Base-by-base conservation (phyloP, 1,140 invertebrate species). In the Bathynomus jamesi region DNA sequence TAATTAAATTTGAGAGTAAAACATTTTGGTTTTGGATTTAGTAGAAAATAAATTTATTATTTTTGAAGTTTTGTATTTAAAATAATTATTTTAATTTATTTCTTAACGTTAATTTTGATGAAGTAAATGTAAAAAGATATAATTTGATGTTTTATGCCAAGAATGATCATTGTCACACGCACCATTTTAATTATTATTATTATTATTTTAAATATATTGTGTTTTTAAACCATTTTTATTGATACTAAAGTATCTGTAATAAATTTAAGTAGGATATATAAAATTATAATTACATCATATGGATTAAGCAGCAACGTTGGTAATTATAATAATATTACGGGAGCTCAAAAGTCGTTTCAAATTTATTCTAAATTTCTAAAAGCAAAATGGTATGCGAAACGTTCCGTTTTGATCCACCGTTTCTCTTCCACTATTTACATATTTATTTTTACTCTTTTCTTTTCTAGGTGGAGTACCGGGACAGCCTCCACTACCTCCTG, bases 401-500 rank as follows among this genome's bases (percentile, higher is more conserved):
- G n/a, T 40, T 40, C 17, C 17, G 7, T 63, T 63, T 63, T 28
- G 5, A 10, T 63, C 21, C 21, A 10, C 21, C 11, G 7, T 24
- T 63, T 63, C 21, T 63, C 21, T 28, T 63, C 11, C 21, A 8
- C 11, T 63, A 8, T 32, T 66, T 13, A 5, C 17, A 31, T 30
- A 21, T 69, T 10, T 25, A 13, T 27, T 69, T 24, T 30, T 60
- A 62, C 27, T 1, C 21, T 13, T 69, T 17, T 28, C 17, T 69
- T 24, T 32, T 28, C 29, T 67, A 75, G 70, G 71, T 28, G 70
- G 70, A 29, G 28, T 77, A 28, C 31, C 72, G 28, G 21, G 65
- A 4, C 72, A 74, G 64, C 67, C 72, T 10, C 69, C 72, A 27
- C 65, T 77, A 13, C 66, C 62, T 30, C 70, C 67, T n/a, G 72